Percentiles rank a stretch among this genome's conserved stretches.
phyloP scores from a whole-genome alignment of 2,113 vertebrate genomes.

The Chitala chitala region DNA sequence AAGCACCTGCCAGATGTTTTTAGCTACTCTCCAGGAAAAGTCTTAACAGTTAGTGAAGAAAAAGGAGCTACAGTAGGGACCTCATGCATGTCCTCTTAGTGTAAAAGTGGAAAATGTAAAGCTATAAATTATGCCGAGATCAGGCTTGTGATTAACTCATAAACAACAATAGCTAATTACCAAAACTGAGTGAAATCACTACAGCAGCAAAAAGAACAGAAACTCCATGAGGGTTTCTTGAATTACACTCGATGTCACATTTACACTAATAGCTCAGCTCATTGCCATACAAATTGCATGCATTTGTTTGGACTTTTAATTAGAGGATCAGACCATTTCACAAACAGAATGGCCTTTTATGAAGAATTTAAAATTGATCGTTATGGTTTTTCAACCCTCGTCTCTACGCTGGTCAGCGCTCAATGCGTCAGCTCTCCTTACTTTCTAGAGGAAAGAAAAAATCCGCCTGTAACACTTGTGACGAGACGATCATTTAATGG shows the following conservation, averaged over 20 bases:
- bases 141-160: not conserved
- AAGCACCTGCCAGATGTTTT: conserved; percentile 11
- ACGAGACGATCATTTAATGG: too few species aligned
- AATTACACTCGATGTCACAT: not conserved
- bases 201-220: too few species aligned
- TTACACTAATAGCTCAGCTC: not conserved
- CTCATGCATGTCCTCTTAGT: not conserved
- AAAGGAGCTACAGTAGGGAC: not conserved
- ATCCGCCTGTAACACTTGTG: too few species aligned
- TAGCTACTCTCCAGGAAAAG: not conserved
- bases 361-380: not conserved
- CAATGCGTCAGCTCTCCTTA: too few species aligned
- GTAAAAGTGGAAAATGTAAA: not conserved
- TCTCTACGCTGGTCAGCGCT: not conserved
- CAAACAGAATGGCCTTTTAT: not conserved
- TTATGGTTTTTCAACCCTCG: not conserved
- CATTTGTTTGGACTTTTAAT: not conserved
- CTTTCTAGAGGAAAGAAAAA: too few species aligned
- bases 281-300: not conserved
- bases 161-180: too few species aligned
- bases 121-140: not conserved
- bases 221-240: not conserved
- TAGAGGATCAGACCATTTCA: too few species aligned
- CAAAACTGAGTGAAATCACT: not conserved
- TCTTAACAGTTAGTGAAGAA: not conserved